A percentile compares a stretch with the other conserved stretches of the same genome.
These are phyloP conservation scores for Brassicogethes aeneus DNA, from an alignment of 2,888 invertebrate genomes.

Conservation along the genomic window DNA sequence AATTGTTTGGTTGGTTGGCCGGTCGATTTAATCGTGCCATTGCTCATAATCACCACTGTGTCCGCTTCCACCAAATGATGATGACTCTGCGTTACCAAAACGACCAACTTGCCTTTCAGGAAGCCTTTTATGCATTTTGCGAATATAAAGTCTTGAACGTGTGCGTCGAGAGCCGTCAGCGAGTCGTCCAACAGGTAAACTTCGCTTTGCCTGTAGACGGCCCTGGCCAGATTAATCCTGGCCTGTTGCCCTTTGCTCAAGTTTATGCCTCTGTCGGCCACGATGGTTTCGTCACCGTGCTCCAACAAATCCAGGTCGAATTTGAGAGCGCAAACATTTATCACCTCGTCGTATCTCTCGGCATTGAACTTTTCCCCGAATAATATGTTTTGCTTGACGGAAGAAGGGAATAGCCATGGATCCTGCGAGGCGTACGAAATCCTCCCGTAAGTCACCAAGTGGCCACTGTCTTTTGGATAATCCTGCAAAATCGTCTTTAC, in stretches of 20 bases:
- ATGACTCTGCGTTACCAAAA: conserved; percentile 64
- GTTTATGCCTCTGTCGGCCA: conserved; percentile 66
- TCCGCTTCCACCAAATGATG: conserved; percentile 49
- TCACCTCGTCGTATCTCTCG: conserved; percentile 46
- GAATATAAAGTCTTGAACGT: conserved; percentile 77
- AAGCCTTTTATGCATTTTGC: conserved; percentile 60
- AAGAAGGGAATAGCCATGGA: conserved; percentile 51
- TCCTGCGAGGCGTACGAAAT: conserved; percentile 52
- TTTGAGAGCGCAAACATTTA: conserved; percentile 59
- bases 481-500: conserved; percentile 40
- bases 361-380: conserved; percentile 57
- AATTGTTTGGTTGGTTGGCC: conserved; percentile 58
- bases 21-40: conserved; percentile 46
- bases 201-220: conserved; percentile 72
- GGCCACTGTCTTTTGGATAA: conserved; percentile 35
- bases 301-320: conserved; percentile 64
- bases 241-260: conserved; percentile 77
- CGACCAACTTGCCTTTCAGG: conserved; percentile 55
- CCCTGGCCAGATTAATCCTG: conserved; percentile 74
- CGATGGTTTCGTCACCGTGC: conserved; percentile 68
- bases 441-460: conserved; percentile 41
- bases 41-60: conserved; percentile 26
- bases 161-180: conserved; percentile 79
- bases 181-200: conserved; percentile 84
- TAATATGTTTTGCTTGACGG: conserved; percentile 66